Percentiles rank a stretch among this genome's conserved stretches.
These are phyloP conservation scores for Plebejus anna DNA, from an alignment of 2,888 invertebrate genomes.

Conservation along the genomic window DNA sequence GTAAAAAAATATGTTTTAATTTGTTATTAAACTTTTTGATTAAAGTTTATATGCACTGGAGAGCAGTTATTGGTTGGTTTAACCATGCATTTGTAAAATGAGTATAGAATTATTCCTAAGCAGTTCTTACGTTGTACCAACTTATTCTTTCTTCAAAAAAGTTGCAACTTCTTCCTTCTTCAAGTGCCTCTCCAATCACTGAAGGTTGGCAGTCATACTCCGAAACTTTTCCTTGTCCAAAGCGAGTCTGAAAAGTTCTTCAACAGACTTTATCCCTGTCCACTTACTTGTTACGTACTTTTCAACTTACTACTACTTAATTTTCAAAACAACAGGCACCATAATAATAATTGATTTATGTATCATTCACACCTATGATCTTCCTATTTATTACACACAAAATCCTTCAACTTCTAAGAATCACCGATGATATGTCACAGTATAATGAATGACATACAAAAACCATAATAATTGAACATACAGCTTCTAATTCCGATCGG, in stretches of 20 bases:
- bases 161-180: no score
- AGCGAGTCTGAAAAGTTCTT: no score
- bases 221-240: no score
- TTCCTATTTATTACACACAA: background rate
- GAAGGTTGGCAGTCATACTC: no score
- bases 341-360: no score
- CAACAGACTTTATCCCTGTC: no score
- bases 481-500: slow-evolving; percentile 24
- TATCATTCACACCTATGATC: background rate
- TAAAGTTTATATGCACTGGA: background rate
- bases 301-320: no score
- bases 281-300: no score
- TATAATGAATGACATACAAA: slow-evolving; percentile 13
- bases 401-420: background rate
- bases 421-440: background rate
- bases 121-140: no score
- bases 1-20: slow-evolving; percentile 14
- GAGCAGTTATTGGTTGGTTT: background rate
- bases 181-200: no score
- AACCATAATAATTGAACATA: slow-evolving; percentile 15
- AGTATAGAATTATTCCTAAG: background rate
- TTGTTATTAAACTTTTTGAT: slow-evolving; percentile 4
- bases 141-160: no score
- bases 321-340: no score
- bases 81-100: background rate